Evolutionary conservation across 1,140 invertebrate species (phyloP), one percentile per base, ranked within the genome.

Genomic region (Cepaea nemoralis): DNA sequence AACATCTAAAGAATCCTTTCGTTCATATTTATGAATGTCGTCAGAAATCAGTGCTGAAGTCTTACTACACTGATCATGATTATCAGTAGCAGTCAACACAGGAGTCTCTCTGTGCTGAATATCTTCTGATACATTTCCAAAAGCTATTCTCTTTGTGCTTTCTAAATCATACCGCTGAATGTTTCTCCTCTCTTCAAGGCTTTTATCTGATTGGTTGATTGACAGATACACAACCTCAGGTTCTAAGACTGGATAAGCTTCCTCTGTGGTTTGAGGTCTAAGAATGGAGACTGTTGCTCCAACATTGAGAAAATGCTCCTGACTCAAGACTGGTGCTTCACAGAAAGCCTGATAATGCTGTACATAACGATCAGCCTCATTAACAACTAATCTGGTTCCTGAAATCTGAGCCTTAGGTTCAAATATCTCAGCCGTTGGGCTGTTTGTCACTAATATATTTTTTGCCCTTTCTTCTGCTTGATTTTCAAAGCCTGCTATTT

Each of bases 331-430:
- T 35, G 77, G 77, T 8, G n/a, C 37, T 40, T 78, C 76, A 5
- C 27, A 42, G 22, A 78, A 16, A 24, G 76, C 76, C 31, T 45
- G 27, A 31, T 69, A 24, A 63, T 78, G 77, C 19, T 31, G 40
- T 10, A 63, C 63, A 31, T 78, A 78, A 35, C 77, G 77, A 40
- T 67, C 59, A 31, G n/a, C 45, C 33, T 78, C 77, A 40, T 14
- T 69, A 24, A 40, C 40, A 16, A 78, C 59, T 39, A 19, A 45
- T 24, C 42, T 67, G 22, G 50, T 69, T 16, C 40, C 50, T 14
- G 70, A 39, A 48, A 78, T 74, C 27, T 31, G 27, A 24, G 40
- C 71, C 2, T 14, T 33, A 19, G 71, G 22, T 40, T 74, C 70
- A 33, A 59, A 59, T 24, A 5, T 59, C 5, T 77, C 75, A 63